Conservation (phyloP, 2,888 invertebrate species). For the Geophilus truncorum region DNA sequence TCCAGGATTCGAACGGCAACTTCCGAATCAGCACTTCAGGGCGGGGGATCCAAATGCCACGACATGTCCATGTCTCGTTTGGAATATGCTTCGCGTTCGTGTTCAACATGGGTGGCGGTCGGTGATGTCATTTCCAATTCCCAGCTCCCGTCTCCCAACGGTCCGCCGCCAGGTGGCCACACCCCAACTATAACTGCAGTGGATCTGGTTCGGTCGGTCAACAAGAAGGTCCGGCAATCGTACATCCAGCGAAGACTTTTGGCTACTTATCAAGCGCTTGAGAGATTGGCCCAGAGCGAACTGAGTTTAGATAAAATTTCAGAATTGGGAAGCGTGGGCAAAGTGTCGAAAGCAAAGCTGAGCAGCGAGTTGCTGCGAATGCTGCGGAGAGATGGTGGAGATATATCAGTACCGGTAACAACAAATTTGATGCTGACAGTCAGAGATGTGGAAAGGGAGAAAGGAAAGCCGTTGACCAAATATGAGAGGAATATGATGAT, state of each 20-base stretch:
- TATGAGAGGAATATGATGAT: conserved; percentile 93
- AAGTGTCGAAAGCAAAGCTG: conserved; percentile 38
- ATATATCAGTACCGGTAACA: conserved; percentile 31
- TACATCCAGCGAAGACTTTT: conserved; percentile 71
- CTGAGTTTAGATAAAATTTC: conserved; percentile 63
- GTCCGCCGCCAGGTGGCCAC: conserved; percentile 34
- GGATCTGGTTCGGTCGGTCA: conserved; percentile 67
- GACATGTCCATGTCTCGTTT: conserved; percentile 57
- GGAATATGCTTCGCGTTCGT: conserved; percentile 63
- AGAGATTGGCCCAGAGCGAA: conserved; percentile 76
- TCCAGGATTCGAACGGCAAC: conserved; percentile 45
- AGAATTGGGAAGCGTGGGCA: conserved; percentile 43
- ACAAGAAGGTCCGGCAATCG: conserved; percentile 77
- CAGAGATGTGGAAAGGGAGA: conserved; percentile 71
- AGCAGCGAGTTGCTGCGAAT: conserved; percentile 39
- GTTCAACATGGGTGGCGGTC: conserved; percentile 82
- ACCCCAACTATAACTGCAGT: conserved; percentile 57
- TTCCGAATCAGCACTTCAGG: conserved; percentile 41
- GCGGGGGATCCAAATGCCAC: conserved; percentile 45
- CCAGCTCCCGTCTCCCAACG: conserved; percentile 74
- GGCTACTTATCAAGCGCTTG: conserved; percentile 74
- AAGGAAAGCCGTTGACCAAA: conserved; percentile 77
- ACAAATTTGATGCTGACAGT: conserved; percentile 58
- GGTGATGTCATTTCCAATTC: conserved; percentile 70
- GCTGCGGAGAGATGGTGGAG: conserved; percentile 40